phyloP scores from a whole-genome alignment of 2,888 invertebrate species.

The Rosalia funebris region DNA sequence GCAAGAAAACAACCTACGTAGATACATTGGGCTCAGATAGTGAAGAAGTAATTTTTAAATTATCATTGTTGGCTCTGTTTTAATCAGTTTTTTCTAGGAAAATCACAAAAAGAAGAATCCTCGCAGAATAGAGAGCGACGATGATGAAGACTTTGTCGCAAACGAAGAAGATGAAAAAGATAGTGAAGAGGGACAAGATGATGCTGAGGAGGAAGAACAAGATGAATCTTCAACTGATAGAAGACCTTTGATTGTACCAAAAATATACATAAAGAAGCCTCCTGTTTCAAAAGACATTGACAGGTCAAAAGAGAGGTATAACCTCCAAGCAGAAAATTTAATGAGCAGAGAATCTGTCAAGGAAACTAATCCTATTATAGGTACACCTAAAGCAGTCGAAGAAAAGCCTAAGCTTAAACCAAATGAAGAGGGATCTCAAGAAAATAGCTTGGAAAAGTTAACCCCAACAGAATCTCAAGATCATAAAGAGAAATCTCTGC shows the following conservation, averaged over 20 bases:
- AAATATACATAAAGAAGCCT: slow-evolving; percentile 50
- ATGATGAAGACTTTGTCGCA: slow-evolving; percentile 66
- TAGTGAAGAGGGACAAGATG: slow-evolving; percentile 52
- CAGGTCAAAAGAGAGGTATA: slow-evolving; percentile 13
- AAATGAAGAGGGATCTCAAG: slow-evolving; percentile 36
- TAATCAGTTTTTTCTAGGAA: slow-evolving; percentile 55
- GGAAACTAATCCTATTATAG: neutral
- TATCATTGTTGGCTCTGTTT: neutral
- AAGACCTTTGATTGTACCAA: slow-evolving; percentile 45
- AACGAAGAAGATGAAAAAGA: slow-evolving; percentile 65
- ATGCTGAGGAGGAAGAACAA: slow-evolving; percentile 41
- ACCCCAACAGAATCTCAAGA: too few species aligned
- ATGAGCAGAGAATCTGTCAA: neutral
- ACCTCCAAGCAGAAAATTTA: neutral
- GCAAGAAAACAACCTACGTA: slow-evolving; percentile 79
- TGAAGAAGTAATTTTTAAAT: slow-evolving; percentile 71
- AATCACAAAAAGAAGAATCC: slow-evolving; percentile 60
- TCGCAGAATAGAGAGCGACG: slow-evolving; percentile 65
- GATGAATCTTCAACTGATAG: slow-evolving; percentile 39
- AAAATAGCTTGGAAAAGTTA: too few species aligned
- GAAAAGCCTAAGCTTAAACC: neutral
- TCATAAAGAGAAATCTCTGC: too few species aligned
- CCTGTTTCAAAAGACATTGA: slow-evolving; percentile 33
- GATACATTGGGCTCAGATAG: slow-evolving; percentile 80
- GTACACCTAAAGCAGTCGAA: neutral